Evolutionary conservation across 2,888 invertebrate species (phyloP).

Genomic region (Nemoura dubitans): DNA sequence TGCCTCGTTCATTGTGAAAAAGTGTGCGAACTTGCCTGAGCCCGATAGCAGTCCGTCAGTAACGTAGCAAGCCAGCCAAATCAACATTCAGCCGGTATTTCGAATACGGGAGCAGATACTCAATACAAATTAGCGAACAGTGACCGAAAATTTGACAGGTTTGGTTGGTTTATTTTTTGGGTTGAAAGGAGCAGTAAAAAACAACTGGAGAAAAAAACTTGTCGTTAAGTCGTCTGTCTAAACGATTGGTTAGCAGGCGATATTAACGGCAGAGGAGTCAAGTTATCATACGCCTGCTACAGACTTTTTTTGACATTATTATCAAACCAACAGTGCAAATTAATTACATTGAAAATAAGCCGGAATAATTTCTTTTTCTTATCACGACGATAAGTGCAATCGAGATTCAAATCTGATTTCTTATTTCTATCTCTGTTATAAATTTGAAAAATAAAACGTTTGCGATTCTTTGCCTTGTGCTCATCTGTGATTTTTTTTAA

Average conservation of each 20-base stretch:
- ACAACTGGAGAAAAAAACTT: background rate
- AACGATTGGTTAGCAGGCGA: conserved; percentile 8
- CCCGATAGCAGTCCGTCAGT: background rate
- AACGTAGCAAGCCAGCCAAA: background rate
- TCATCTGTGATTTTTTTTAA: too few species aligned
- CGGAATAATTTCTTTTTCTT: background rate
- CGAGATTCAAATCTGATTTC: too few species aligned
- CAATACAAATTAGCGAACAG: background rate
- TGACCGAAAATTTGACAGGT: background rate
- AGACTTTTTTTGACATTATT: background rate
- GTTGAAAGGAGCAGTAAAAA: background rate
- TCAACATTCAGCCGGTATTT: background rate
- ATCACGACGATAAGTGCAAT: background rate
- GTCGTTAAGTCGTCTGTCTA: conserved; percentile 22
- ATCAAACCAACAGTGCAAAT: background rate
- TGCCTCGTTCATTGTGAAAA: background rate
- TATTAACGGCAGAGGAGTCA: conserved; percentile 21
- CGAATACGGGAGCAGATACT: background rate
- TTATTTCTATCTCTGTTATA: background rate
- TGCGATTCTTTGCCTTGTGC: background rate
- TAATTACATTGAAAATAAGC: background rate
- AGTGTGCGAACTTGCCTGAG: background rate
- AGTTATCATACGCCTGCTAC: background rate
- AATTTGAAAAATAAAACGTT: background rate
- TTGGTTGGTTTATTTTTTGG: background rate